Evolutionary conservation across 2,113 vertebrate genomes (phyloP).

Genomic region (Misgurnus anguillicaudatus): DNA sequence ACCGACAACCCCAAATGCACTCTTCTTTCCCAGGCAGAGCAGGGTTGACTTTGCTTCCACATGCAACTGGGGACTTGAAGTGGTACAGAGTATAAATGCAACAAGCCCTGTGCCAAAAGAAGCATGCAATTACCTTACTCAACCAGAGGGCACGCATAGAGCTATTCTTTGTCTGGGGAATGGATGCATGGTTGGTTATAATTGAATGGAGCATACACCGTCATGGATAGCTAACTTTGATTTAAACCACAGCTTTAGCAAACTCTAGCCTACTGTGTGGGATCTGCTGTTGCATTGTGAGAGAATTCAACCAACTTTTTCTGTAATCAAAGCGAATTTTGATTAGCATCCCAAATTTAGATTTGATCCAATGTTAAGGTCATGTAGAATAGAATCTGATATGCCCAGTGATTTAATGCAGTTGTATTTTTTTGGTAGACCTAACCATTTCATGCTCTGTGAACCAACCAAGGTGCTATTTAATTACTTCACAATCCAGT

Average conservation of each 20-base stretch:
- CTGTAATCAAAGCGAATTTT: not conserved
- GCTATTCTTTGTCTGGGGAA: not conserved
- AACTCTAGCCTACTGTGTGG: not conserved
- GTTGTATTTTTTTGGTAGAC: conserved; percentile 12
- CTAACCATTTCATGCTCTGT: conserved; percentile 8
- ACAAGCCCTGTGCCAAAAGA: conserved; percentile 52
- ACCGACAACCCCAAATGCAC: conserved; percentile 51
- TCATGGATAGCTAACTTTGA: conserved; percentile 11
- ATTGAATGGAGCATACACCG: conserved; percentile 34
- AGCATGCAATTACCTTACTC: conserved; percentile 65
- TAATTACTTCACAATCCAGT: not conserved
- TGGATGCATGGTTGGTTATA: conserved; percentile 37
- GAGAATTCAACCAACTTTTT: not conserved
- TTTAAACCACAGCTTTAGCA: not conserved
- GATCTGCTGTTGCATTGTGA: not conserved
- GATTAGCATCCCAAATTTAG: conserved; percentile 37
- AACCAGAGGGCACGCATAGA: conserved; percentile 39
- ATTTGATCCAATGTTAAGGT: not conserved
- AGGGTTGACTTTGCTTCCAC: conserved; percentile 20
- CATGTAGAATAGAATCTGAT: not conserved
- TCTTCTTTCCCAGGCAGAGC: conserved; percentile 12
- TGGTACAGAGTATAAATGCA: conserved; percentile 65
- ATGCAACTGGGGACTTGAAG: conserved; percentile 48
- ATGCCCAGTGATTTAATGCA: conserved; percentile 18
- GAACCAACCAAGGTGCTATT: not conserved